Evolutionary conservation across 2,797 vertebrate species (phyloP), one percentile per base, ranked within the genome.

Genomic region (Emydoidea blandingii): DNA sequence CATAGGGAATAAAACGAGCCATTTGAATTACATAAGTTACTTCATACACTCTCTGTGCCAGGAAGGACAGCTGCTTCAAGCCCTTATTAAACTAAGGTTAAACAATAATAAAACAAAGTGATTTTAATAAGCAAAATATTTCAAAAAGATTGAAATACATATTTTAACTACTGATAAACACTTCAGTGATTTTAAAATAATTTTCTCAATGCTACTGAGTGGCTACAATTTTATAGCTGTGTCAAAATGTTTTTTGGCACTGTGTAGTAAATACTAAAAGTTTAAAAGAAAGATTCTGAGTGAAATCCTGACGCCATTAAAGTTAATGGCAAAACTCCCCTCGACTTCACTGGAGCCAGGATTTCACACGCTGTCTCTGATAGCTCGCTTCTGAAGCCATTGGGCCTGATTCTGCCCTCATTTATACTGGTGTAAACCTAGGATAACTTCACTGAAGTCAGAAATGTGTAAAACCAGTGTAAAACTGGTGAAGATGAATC

Each of bases 371-470:
- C 18, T 34, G 34, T 19, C 65, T 12, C 68, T 92, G 90, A 85
- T 10, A 50, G 0, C 0, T 47, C 31, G 29, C 31, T 54, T 90
- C 68, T 50, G 68, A 94, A 87, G 80, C 25, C 50, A 68, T 56
- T 72, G 86, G 81, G 44, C 85, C 31, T 12, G 29, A 68, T 81
- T 90, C 76, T 68, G 29, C 29, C 50, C 50, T 88, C 76, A 18
- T 91, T 93, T 49, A 50, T 23, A 52, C 23, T 41, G 85, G 52
- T 3, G 29, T 76, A 87, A 94, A 93, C 41, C 37, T 81, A 80
- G 82, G 80, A 44, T 62, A 78, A 90, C 54, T 34, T 68, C 50
- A 83, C 81, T 85, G 34, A 90, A 89, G 81, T 81, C 85, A 56
- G 85, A 72, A 41, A 19, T 72, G 65, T 72, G 19, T 72, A 68